Conservation (phyloP, 92 coral and sea anemone genomes). For the Palythoa grandiflora region DNA sequence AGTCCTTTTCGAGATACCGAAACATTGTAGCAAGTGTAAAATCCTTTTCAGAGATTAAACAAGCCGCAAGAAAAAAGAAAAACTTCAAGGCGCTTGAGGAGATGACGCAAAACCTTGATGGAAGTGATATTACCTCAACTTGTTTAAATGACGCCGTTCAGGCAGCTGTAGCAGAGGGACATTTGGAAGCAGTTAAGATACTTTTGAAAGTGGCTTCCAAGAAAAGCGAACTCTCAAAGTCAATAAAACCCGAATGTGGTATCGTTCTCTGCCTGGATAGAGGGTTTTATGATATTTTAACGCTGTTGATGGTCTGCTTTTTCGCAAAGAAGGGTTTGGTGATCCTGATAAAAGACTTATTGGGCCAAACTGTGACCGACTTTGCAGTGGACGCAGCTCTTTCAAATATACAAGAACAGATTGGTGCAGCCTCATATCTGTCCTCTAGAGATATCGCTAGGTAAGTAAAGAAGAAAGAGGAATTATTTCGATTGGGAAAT, state of each 20-base stretch:
- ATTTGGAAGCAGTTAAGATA: background rate
- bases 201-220: too few relatives aligned
- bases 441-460: background rate
- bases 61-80: background rate
- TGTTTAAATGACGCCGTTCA: constrained; percentile 14
- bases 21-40: background rate
- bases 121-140: background rate
- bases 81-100: constrained; percentile 3
- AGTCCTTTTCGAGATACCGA: too few relatives aligned
- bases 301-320: constrained; percentile 29
- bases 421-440: background rate
- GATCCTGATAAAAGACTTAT: constrained; percentile 31
- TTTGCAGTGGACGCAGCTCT: constrained; percentile 36
- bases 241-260: background rate
- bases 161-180: constrained; percentile 11
- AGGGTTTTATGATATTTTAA: background rate
- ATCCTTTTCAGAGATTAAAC: constrained; percentile 15
- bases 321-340: constrained; percentile 35
- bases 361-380: background rate
- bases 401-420: background rate
- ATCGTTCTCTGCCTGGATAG: background rate
- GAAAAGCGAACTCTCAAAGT: background rate
- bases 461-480: background rate
- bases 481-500: background rate
- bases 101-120: constrained; percentile 17